Percentiles rank a stretch among this genome's conserved stretches.
phyloP scores from a whole-genome alignment of 2,797 vertebrate genomes.

The Bradypodion pumilum region DNA sequence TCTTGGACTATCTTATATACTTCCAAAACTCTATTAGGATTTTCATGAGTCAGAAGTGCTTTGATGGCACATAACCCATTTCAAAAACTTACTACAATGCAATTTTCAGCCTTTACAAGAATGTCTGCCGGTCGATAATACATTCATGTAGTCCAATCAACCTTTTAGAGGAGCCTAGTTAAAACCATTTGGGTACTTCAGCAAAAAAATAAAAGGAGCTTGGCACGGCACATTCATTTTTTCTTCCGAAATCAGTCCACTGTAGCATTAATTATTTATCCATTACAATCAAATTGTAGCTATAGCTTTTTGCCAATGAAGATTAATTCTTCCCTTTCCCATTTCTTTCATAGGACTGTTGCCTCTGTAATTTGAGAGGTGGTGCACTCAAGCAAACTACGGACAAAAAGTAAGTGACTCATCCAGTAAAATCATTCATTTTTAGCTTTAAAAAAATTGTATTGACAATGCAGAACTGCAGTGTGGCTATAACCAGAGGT shows the following conservation, averaged over 20 bases:
- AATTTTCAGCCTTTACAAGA: not conserved
- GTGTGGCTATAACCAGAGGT: not conserved
- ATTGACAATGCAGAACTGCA: not conserved
- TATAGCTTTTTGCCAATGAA: not conserved
- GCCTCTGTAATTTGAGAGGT: slow-evolving; percentile 95
- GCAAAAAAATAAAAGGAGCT: not conserved
- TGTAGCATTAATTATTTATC: slow-evolving; percentile 21
- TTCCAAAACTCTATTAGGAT: too few relatives aligned
- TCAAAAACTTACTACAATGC: not conserved
- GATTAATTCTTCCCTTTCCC: slow-evolving; percentile 22
- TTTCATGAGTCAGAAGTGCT: too few relatives aligned
- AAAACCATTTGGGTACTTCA: not conserved
- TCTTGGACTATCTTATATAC: too few relatives aligned
- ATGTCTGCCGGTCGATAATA: not conserved
- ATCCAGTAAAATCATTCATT: not conserved
- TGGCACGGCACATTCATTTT: not conserved
- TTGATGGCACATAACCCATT: too few relatives aligned
- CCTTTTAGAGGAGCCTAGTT: not conserved
- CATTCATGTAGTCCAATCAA: not conserved
- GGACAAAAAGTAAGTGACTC: slow-evolving; percentile 86
- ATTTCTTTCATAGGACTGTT: slow-evolving; percentile 87
- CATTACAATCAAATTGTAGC: slow-evolving; percentile 29
- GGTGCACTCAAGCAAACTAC: slow-evolving; percentile 96
- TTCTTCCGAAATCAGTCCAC: not conserved
- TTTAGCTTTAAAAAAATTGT: slow-evolving; percentile 36